Base-by-base conservation (phyloP, 2,888 invertebrate genomes). In the Lasioglossum vierecki region DNA sequence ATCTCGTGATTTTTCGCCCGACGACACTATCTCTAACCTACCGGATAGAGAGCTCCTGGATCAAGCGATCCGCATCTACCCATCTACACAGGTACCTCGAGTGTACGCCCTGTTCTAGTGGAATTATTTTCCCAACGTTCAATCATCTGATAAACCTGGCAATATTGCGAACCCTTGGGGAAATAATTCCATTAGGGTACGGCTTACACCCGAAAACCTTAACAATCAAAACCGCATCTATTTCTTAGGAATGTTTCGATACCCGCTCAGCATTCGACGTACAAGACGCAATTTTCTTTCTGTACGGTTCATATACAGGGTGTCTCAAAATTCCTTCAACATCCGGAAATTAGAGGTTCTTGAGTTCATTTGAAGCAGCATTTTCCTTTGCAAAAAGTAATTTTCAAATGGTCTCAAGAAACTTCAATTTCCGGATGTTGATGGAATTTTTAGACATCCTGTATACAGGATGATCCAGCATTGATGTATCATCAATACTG, bases 1-100 rank as follows among this genome's bases (percentile, higher is more conserved):
- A 44, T 80, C 75, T 77, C 26, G 76, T 87, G 79, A 80, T 82
- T 85, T 49, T 41, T 77, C 53, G n/a, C 41, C 53, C 76, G 35
- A 39, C 73, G 41, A 60, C 71, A 39, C 30, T 39, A 9, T 18
- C 63, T 13, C n/a, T 22, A n/a, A 26, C 35, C 63, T 63, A 63
- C 63, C 30, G 30, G 6, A 30, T 15, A 26, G 63, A 30, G 63
- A 30, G 63, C 26, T 63, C 15, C 5, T 9, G 57, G n/a, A 63
- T 63, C 63, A 15, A 68, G 4, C 35, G 39, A 68, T 68, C 39
- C 68, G 68, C 39, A 18, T 39, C 68, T 18, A 68, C 39, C 39
- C 9, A 18, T 63, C 57, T 57, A 57, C 57, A 53, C 22, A n/a
- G 8, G 11, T 13, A 9, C 53, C 22, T n/a, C 44, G 22, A 22